Conservation (phyloP, 2,888 invertebrate genomes). For the Eupeodes luniger region DNA sequence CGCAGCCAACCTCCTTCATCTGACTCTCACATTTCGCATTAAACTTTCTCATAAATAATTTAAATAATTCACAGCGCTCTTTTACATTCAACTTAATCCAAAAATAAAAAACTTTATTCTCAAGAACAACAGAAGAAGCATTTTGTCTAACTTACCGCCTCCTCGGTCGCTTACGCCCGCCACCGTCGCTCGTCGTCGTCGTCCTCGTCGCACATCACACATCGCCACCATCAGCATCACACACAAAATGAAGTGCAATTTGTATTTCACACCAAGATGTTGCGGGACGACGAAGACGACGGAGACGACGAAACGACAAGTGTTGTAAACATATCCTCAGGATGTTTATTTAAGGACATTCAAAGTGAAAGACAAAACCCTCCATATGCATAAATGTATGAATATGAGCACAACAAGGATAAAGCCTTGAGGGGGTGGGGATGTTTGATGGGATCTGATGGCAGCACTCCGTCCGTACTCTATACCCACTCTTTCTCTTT, state of each 20-base stretch:
- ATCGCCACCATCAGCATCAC: not conserved
- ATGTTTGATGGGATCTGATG: not conserved
- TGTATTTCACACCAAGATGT: constrained; percentile 70
- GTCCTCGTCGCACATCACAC: too few species aligned
- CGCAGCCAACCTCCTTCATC: not conserved
- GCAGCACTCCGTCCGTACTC: not conserved
- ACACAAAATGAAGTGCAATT: constrained; percentile 70
- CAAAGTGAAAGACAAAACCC: constrained; percentile 66
- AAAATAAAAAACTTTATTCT: constrained; percentile 16
- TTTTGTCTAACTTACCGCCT: not conserved
- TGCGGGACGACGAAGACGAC: not conserved
- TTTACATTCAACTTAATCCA: constrained; percentile 61
- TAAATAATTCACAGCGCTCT: constrained; percentile 69
- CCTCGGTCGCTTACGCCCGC: not conserved
- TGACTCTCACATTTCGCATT: not conserved
- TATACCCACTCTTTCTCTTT: not conserved
- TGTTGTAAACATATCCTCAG: constrained; percentile 59
- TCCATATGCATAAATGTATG: constrained; percentile 11
- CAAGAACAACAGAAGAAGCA: constrained; percentile 54
- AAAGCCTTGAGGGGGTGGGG: not conserved
- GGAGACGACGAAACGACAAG: constrained; percentile 21
- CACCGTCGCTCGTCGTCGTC: not conserved
- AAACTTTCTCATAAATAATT: constrained; percentile 55
- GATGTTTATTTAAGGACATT: constrained; percentile 75
- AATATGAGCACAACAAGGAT: constrained; percentile 10